Percentiles rank a stretch among this genome's conserved stretches.
Conservation (phyloP, 2,888 invertebrate species). For the Lasiommata megera region DNA sequence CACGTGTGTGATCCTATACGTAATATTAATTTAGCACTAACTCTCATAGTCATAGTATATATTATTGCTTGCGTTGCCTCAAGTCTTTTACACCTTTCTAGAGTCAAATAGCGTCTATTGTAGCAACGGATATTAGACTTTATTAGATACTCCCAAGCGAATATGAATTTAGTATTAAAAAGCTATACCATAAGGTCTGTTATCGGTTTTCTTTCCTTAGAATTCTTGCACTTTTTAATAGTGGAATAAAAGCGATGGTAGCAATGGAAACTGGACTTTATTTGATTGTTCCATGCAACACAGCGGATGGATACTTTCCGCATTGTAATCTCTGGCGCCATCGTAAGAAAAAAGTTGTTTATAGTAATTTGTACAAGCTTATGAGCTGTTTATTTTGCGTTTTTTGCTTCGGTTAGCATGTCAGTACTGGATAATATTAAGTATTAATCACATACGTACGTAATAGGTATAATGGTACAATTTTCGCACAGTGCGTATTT, state of each 20-base stretch:
- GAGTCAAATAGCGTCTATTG: not conserved
- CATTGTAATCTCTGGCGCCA: conserved; percentile 5
- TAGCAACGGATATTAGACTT: not conserved
- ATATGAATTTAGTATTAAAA: not conserved
- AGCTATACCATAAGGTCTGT: not conserved
- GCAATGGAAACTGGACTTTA: conserved; percentile 4
- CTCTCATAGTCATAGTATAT: not conserved
- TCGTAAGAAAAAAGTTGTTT: not conserved
- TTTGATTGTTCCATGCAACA: not conserved
- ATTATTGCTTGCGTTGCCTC: conserved; percentile 1
- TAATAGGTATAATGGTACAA: too few relatives aligned
- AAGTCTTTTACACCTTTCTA: conserved; percentile 13
- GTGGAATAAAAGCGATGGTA: not conserved
- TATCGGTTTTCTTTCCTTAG: conserved; percentile 8
- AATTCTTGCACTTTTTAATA: conserved; percentile 9
- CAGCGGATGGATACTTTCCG: not conserved
- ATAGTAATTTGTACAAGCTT: conserved; percentile 2
- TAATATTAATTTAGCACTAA: conserved; percentile 1
- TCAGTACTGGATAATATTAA: too few relatives aligned
- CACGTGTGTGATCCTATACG: conserved; percentile 5
- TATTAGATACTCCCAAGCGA: not conserved
- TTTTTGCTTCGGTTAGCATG: not conserved
- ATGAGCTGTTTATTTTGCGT: not conserved
- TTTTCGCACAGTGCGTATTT: too few relatives aligned
- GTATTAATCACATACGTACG: too few relatives aligned